These are phyloP conservation scores for Mesitornis unicolor DNA, from an alignment of 2,113 vertebrate species.

Conservation along the genomic window DNA sequence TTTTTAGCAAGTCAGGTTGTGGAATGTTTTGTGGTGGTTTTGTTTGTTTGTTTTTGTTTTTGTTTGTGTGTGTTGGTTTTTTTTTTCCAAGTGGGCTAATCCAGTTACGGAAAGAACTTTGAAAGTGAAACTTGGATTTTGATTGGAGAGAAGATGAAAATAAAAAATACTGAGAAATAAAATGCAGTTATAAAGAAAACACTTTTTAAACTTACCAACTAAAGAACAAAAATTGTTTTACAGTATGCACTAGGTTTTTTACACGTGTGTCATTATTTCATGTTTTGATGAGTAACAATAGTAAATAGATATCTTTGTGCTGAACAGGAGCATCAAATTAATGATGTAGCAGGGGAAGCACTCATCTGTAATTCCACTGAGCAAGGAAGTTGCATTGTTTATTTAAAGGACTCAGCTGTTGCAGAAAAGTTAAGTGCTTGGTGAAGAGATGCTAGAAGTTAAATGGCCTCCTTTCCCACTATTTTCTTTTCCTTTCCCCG, in stretches of 20 bases:
- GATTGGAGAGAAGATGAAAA: neutral
- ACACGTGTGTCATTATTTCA: neutral
- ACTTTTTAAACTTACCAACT: neutral
- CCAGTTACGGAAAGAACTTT: neutral
- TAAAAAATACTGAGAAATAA: neutral
- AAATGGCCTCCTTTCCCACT: neutral
- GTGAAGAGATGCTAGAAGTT: neutral
- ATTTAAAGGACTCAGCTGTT: neutral
- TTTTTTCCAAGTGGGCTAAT: neutral
- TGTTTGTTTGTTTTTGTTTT: no score
- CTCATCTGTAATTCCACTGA: neutral
- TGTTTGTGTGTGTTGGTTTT: neutral
- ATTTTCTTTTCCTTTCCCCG: neutral
- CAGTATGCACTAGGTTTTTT: neutral
- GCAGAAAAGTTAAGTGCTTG: neutral
- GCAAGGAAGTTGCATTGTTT: fast-evolving
- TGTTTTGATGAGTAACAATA: neutral
- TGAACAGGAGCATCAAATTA: neutral
- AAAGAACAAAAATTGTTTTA: neutral
- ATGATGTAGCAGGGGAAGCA: fast-evolving
- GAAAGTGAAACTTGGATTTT: neutral
- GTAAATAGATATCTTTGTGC: neutral
- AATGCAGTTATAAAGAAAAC: neutral
- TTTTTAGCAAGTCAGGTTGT: neutral
- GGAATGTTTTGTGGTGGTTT: no score